Evolutionary conservation across 2,797 vertebrate genomes (phyloP).

Genomic region (Cryptoblepharus egeriae): DNA sequence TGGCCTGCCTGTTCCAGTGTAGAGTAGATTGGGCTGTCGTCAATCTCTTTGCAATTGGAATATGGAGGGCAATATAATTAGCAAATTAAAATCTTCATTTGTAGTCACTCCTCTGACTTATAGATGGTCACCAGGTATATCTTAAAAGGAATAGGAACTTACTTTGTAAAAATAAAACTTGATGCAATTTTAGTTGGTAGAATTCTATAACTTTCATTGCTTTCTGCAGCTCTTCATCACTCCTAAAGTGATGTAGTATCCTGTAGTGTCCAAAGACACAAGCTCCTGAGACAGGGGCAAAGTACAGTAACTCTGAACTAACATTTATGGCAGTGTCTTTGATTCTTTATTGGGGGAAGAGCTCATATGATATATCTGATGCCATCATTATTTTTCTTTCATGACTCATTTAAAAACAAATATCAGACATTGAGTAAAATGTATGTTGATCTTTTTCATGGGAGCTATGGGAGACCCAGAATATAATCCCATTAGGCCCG

Average conservation of each 20-base stretch:
- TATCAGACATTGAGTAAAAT: constrained; percentile 13
- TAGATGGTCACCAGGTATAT: background rate
- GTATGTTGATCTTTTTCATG: constrained; percentile 7
- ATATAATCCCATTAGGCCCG: constrained; percentile 18
- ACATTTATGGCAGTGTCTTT: background rate
- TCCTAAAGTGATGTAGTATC: background rate
- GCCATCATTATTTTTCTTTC: background rate
- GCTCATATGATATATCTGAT: background rate
- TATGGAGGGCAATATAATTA: too few relatives aligned
- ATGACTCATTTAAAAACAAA: constrained; percentile 11
- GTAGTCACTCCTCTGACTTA: background rate
- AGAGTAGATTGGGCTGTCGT: too few relatives aligned
- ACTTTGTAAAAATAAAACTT: background rate
- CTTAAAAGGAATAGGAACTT: background rate
- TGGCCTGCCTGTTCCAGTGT: too few relatives aligned
- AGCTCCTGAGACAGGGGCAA: background rate
- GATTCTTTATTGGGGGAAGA: background rate
- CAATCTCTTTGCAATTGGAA: too few relatives aligned
- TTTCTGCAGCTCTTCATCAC: background rate
- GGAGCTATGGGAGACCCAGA: background rate
- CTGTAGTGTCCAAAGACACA: background rate
- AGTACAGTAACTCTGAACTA: background rate
- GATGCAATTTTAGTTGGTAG: background rate
- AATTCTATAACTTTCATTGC: background rate
- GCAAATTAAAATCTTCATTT: background rate